Evolutionary conservation across 2,888 invertebrate species (phyloP), one percentile per base, ranked within the genome.

Genomic region (Harpalus rufipes): DNA sequence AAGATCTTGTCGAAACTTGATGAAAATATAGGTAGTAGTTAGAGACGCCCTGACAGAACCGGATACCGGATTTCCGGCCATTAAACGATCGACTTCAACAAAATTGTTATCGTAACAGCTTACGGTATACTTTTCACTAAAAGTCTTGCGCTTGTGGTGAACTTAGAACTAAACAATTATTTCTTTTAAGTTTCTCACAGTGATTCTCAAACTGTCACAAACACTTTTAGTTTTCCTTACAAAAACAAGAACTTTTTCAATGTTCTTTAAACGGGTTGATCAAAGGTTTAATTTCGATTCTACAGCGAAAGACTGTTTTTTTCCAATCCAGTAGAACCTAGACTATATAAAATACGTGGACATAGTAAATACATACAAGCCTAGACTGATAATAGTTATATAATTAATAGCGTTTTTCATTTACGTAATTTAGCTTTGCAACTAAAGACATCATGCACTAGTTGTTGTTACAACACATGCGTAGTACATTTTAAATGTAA

Each of bases 81-180:
- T 81, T 81, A 81, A 81, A 81, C 59, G 65, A 81, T 81, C 81
- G 81, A 81, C 81, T 81, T 51, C 59, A 81, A 68, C 81, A 81
- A 65, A 68, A 81, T 68, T 81, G 68, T 81, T 81, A 81, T 81
- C 65, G 63, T 81, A 81, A 65, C 51, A 81, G 65, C 81, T 44
- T 44, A 68, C n/a, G 68, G 68, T 81, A 68, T 56, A 81, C 68
- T 65, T 81, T 65, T 68, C 65, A 81, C 41, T 81, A 80, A 39
- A 80, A 61, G 41, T 59, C 79, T 80, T 80, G 79, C 41, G 79
- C 79, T 80, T 80, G 79, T 16, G 79, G 59, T 39, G 61, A 81
- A 68, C 81, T 81, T 7, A 41, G 63, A 61, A 63, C 63, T 63
- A 81, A 65, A 81, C 81, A 68, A 81, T 65, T 81, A 81, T 81